These are phyloP conservation scores for Petrolisthes cinctipes DNA, from an alignment of 2,888 invertebrate species.

Conservation along the genomic window DNA sequence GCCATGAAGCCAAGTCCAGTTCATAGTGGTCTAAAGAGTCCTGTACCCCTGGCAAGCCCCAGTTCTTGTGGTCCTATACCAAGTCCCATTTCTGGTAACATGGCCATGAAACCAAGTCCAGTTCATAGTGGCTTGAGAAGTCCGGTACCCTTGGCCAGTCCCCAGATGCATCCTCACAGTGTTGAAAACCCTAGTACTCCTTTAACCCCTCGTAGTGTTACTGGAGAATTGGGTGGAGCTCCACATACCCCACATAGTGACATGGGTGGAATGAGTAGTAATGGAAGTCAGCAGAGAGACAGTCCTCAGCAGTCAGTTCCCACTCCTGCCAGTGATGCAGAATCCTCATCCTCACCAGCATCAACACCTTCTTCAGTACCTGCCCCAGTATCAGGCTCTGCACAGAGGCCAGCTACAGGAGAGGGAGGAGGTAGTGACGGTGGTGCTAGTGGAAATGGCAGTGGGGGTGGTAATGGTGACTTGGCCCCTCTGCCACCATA, in stretches of 20 bases:
- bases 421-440: slow-evolving; percentile 58
- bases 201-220: slow-evolving; percentile 56
- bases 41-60: slow-evolving; percentile 57
- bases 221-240: slow-evolving; percentile 41
- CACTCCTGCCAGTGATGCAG: slow-evolving; percentile 59
- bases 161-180: slow-evolving; percentile 59
- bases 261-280: slow-evolving; percentile 51
- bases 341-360: slow-evolving; percentile 36
- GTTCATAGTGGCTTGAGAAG: slow-evolving; percentile 61
- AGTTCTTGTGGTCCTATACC: slow-evolving; percentile 55
- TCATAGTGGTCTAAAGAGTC: slow-evolving; percentile 61
- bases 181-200: slow-evolving; percentile 60
- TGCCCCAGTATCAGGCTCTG: slow-evolving; percentile 10
- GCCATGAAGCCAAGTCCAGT: slow-evolving; percentile 64
- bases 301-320: slow-evolving; percentile 58
- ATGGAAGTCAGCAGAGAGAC: slow-evolving; percentile 52
- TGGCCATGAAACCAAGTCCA: slow-evolving; percentile 60
- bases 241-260: slow-evolving; percentile 64
- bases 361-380: slow-evolving; percentile 27
- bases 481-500: slow-evolving; percentile 64
- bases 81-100: slow-evolving; percentile 51
- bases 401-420: slow-evolving; percentile 18
- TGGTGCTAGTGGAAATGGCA: slow-evolving; percentile 60
- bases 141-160: slow-evolving; percentile 58
- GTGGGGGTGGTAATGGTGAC: slow-evolving; percentile 53